Base-by-base conservation (phyloP, 1,140 invertebrate species). In the Nasonia longicornis region DNA sequence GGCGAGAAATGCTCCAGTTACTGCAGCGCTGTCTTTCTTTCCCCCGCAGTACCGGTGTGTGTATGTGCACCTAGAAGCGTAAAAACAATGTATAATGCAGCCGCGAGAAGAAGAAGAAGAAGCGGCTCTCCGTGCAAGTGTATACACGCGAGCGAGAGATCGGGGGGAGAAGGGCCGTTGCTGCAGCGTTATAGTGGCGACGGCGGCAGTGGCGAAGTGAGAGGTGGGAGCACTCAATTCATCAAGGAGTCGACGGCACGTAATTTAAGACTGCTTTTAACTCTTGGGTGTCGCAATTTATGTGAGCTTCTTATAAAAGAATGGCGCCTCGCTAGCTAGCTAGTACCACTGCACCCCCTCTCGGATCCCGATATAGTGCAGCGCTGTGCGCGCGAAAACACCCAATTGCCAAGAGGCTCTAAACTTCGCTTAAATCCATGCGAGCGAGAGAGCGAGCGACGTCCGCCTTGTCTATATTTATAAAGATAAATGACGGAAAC, bases 251-350 rank as follows among this genome's bases (percentile, higher is more conserved):
- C 89, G 89, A 91, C 89, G 88, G 87, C 84, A 86, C 88, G 89
- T 91, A 90, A 91, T 91, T 91, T 91, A 91, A 91, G 90, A 90
- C 89, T 91, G 90, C 90, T 91, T 91, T 91, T 91, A 91, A 91
- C 89, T 90, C 90, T 88, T 90, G 88, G 90, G 89, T 89, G 89
- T 91, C 87, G 89, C 90, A 90, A 91, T 91, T 91, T 91, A 90
- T 91, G 90, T 90, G 88, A 88, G 89, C 87, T 89, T 88, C 89
- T 90, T 90, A 90, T 88, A 90, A 90, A 91, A 90, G 89, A 90
- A 91, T 89, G 89, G 89, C 88, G 87, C 89, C 84, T 86, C 85
- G 86, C 84, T 82, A 81, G 52, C 84, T 82, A 80, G 72, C 58
- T 52, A 3, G 35, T 70, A 70, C 45, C 71, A 20, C 72, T 58